A percentile compares a stretch with the other conserved stretches of the same genome.
Conservation (phyloP, 1,140 invertebrate genomes). For the Telenomus remus region DNA sequence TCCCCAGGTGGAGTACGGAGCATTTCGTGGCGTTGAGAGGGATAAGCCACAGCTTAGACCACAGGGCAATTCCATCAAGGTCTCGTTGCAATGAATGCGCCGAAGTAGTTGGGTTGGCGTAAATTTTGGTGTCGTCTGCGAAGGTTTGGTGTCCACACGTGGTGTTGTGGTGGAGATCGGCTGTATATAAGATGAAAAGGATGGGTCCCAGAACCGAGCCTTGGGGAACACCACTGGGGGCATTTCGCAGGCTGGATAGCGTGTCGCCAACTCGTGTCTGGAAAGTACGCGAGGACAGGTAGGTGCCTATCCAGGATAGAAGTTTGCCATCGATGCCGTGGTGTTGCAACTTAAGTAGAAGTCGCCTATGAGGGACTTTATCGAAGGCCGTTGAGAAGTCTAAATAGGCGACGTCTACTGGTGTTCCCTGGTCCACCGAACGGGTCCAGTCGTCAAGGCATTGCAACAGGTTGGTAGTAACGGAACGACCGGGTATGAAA, state of each 20-base stretch:
- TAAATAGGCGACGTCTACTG: neutral
- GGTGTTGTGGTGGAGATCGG: neutral
- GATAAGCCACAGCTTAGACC: too few species aligned
- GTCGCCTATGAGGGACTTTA: neutral
- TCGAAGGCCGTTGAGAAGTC: conserved; percentile 8
- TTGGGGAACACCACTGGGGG: neutral
- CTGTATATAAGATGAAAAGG: neutral
- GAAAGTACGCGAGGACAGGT: neutral
- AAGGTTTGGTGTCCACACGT: neutral
- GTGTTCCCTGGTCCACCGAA: neutral
- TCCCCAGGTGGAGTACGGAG: too few species aligned
- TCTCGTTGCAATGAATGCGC: too few species aligned
- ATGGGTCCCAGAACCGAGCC: neutral
- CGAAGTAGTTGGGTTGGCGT: neutral
- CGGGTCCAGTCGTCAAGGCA: conserved; percentile 1
- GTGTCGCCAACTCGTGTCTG: neutral
- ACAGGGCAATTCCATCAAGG: too few species aligned
- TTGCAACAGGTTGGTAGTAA: neutral
- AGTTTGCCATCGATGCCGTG: conserved; percentile 2
- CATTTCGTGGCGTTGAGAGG: too few species aligned
- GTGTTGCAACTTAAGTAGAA: neutral
- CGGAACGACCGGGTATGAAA: neutral
- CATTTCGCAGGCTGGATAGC: neutral
- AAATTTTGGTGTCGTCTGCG: neutral
- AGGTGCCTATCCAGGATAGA: neutral